Percentiles rank a stretch among this genome's conserved stretches.
phyloP scores from a whole-genome alignment of 2,113 vertebrate genomes.

The Laterallus jamaicensis region DNA sequence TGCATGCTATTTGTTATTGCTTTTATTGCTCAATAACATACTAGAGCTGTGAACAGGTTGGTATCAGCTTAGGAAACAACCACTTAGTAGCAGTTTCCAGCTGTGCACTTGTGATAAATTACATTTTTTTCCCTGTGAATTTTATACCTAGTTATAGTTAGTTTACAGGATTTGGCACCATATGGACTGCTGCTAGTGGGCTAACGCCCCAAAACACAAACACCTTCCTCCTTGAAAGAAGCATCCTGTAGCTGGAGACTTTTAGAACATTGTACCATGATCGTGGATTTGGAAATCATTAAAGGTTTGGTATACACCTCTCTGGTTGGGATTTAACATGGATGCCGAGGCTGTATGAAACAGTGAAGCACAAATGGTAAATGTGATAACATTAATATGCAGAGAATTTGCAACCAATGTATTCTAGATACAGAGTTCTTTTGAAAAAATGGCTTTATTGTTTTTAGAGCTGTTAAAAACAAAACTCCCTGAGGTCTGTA shows the following conservation, averaged over 20 bases:
- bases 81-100: conserved; percentile 70
- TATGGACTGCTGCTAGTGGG: conserved; percentile 60
- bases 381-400: not conserved
- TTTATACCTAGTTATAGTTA: conserved; percentile 73
- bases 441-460: not conserved
- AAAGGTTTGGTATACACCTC: conserved; percentile 53
- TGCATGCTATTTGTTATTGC: conserved; percentile 73
- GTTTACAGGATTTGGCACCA: conserved; percentile 72
- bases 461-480: not conserved
- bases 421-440: not conserved
- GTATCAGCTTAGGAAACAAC: conserved; percentile 77
- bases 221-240: conserved; percentile 7
- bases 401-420: not conserved
- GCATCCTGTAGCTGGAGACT: conserved; percentile 25
- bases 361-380: conserved; percentile 43
- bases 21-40: conserved; percentile 73
- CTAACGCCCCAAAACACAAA: not conserved
- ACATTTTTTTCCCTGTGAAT: conserved; percentile 63
- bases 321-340: conserved; percentile 35
- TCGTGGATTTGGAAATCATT: conserved; percentile 41
- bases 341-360: conserved; percentile 37
- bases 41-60: conserved; percentile 50
- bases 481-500: not conserved
- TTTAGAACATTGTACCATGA: conserved; percentile 26
- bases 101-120: conserved; percentile 77